phyloP scores from a whole-genome alignment of 2,797 vertebrate genomes.

The Alfaro cultratus region DNA sequence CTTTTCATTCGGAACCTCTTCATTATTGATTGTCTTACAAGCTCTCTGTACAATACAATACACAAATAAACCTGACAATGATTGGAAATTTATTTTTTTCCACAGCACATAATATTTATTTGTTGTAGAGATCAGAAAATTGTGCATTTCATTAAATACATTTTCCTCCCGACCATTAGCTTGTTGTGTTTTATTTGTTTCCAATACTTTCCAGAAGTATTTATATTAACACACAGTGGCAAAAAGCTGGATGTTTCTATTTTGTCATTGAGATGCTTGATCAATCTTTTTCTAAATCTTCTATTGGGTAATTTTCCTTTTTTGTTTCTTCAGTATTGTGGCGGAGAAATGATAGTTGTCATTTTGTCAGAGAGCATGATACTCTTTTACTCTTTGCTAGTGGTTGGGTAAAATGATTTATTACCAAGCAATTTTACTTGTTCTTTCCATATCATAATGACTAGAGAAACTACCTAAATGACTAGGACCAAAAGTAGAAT shows the following conservation, averaged over 20 bases:
- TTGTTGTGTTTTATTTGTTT: not conserved
- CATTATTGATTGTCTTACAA: too few species aligned
- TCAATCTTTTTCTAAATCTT: not conserved
- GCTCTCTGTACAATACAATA: too few species aligned
- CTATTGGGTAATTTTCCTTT: not conserved
- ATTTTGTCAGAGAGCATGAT: too few species aligned
- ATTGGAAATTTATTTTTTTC: too few species aligned
- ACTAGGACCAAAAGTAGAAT: not conserved
- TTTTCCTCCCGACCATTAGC: slow-evolving; percentile 18
- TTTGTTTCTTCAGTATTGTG: not conserved
- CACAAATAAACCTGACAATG: too few species aligned
- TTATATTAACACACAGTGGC: not conserved
- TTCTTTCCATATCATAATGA: not conserved
- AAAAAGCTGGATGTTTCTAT: not conserved
- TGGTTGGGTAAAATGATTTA: too few species aligned
- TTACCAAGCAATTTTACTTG: too few species aligned
- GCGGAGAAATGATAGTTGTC: not conserved
- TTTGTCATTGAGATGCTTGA: not conserved
- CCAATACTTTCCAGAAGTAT: not conserved
- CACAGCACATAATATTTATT: slow-evolving; percentile 18
- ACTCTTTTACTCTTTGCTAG: not conserved
- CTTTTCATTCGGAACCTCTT: too few species aligned
- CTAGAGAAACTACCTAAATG: not conserved
- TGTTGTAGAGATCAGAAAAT: slow-evolving; percentile 40
- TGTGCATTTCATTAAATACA: slow-evolving; percentile 56